Base-by-base conservation (phyloP, 2,888 invertebrate genomes). In the Agonopterix heracliana region DNA sequence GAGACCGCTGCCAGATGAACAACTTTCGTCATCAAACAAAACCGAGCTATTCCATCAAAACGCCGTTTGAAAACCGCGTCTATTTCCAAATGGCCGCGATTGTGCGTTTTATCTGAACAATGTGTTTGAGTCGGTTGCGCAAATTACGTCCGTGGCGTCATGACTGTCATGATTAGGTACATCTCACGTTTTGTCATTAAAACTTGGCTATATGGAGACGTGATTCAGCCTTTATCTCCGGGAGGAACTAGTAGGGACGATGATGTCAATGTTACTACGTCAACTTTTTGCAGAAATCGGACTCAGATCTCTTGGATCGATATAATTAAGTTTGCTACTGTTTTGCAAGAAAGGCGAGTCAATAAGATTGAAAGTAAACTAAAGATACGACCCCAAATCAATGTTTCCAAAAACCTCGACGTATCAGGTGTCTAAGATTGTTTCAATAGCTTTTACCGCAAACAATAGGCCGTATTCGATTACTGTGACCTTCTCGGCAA, bases 381-480 rank as follows among this genome's bases (percentile, higher is more conserved):
- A 38, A 38, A 38, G 38, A 38, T 38, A 38, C 26, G 17, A 45
- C 0, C 41, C 9, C 41, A 41, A 13, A 12, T 9, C 12, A 13
- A 41, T 12, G 41, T 38, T 38, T n/a, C 14, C 44, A 38, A 14
- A 48, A 54, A 52, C 54, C 54, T 54, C 55, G 51, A 50, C 46
- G 49, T 59, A 55, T 61, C 57, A 49, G 47, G 52, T 59, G 55
- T 52, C 54, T 63, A 47, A 46, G 55, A 53, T 55, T 54, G 56
- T 54, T 63, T 12, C 52, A 52, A 60, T 52, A 55, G 56, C 55
- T 62, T 56, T 61, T 57, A 58, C 53, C 54, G 62, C 61, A 66
- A 69, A 77, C 69, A 74, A 71, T 68, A 63, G 64, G 59, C 59
- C 57, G 64, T 74, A 72, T 77, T 71, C 63, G 68, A 74, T 75